A percentile compares a stretch with the other conserved stretches of the same genome.
Conservation (phyloP, 2,113 vertebrate genomes). For the Stercorarius parasiticus region DNA sequence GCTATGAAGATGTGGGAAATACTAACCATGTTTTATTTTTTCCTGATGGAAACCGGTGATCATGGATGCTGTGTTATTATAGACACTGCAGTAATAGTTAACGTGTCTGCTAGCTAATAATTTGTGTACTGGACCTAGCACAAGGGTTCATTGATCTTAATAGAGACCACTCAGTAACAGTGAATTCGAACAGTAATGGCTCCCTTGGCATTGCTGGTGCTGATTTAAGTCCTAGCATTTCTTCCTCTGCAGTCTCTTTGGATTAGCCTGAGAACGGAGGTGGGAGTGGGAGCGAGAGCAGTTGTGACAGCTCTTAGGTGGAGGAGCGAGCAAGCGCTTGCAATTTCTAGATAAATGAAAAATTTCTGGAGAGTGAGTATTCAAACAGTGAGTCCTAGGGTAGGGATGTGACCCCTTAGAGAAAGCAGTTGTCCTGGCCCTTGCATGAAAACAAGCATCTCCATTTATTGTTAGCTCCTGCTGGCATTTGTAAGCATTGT, state of each 20-base stretch:
- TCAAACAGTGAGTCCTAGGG: background rate
- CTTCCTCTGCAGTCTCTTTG: conserved; percentile 40
- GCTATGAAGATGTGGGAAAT: conserved; percentile 17
- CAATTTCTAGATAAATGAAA: background rate
- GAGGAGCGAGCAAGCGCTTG: background rate
- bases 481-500: background rate
- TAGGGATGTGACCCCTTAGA: background rate
- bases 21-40: conserved; percentile 40
- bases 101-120: conserved; percentile 39
- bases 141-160: conserved; percentile 46
- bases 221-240: conserved; percentile 28
- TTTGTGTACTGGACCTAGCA: conserved; percentile 5
- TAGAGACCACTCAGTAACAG: conserved; percentile 3
- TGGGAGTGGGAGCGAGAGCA: background rate
- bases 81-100: conserved; percentile 36
- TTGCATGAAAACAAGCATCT: background rate
- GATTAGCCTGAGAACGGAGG: background rate
- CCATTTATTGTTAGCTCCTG: background rate
- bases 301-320: conserved; percentile 18
- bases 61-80: conserved; percentile 21
- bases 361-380: background rate
- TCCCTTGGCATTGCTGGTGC: conserved; percentile 41
- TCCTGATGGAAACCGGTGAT: conserved; percentile 48
- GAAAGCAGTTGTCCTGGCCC: background rate
- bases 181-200: background rate